Evolutionary conservation across 2,888 invertebrate genomes (phyloP).

Genomic region (Nymphalis polychloros): DNA sequence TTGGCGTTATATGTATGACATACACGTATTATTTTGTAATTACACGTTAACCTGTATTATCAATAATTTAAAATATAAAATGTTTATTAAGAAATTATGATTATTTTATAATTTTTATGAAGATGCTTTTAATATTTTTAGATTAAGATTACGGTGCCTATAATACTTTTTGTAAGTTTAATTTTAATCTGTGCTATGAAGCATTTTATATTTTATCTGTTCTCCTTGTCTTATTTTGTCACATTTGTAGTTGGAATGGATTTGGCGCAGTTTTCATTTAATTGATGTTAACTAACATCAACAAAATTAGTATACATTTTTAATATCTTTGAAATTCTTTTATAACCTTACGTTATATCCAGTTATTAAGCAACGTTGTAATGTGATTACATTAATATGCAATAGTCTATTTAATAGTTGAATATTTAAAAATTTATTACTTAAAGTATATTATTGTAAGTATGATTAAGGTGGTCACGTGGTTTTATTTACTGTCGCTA

Average conservation of each 20-base stretch:
- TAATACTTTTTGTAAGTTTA: conserved; percentile 42
- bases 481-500: conserved; percentile 11
- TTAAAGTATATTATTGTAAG: conserved; percentile 76
- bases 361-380: conserved; percentile 41
- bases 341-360: conserved; percentile 20
- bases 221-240: not conserved
- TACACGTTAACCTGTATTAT: not conserved
- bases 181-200: conserved; percentile 29
- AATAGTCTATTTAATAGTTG: conserved; percentile 72
- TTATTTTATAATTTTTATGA: conserved; percentile 12
- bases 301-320: conserved; percentile 1
- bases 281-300: not conserved
- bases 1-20: conserved; percentile 15
- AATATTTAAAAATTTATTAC: conserved; percentile 71
- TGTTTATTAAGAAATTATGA: conserved; percentile 23
- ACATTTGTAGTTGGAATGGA: not conserved
- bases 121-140: conserved; percentile 46
- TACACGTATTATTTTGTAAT: conserved; percentile 1
- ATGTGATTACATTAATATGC: conserved; percentile 65
- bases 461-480: conserved; percentile 44
- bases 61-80: conserved; percentile 1
- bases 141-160: conserved; percentile 75
- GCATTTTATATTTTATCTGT: conserved; percentile 36
- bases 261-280: not conserved
- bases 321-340: conserved; percentile 8